phyloP scores from a whole-genome alignment of 2,888 invertebrate genomes.

The Ceraclea dissimilis region DNA sequence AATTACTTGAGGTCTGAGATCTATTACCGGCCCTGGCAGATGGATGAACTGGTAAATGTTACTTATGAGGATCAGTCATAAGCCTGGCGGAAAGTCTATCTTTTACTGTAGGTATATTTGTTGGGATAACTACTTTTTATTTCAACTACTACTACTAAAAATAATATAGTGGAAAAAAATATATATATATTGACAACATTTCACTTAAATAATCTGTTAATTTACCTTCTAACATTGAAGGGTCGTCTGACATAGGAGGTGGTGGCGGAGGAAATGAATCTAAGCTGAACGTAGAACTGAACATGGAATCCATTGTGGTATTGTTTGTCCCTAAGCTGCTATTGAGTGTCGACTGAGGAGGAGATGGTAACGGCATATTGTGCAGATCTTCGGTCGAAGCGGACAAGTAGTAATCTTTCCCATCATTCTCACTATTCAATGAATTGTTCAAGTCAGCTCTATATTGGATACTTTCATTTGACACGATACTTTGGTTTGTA shows the following conservation, averaged over 20 bases:
- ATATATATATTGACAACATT: too few species aligned
- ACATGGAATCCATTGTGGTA: constrained; percentile 44
- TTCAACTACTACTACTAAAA: too few species aligned
- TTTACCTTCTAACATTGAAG: constrained; percentile 18
- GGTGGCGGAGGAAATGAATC: constrained; percentile 77
- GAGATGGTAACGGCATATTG: constrained; percentile 60
- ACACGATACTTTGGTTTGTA: constrained; percentile 11
- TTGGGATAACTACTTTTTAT: too few species aligned
- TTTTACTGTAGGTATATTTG: too few species aligned
- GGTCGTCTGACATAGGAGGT: constrained; percentile 42
- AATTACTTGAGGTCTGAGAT: too few species aligned
- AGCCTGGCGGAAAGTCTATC: too few species aligned
- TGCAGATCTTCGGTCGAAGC: constrained; percentile 30
- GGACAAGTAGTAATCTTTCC: constrained; percentile 8
- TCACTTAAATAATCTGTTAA: too few species aligned
- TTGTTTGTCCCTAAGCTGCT: constrained; percentile 48
- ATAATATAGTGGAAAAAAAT: too few species aligned
- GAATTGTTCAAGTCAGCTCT: background rate
- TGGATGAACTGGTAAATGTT: too few species aligned
- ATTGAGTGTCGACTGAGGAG: constrained; percentile 42
- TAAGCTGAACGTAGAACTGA: constrained; percentile 68
- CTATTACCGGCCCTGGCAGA: too few species aligned
- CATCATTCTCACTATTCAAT: background rate
- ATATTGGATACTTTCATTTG: constrained; percentile 7
- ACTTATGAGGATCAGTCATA: too few species aligned